phyloP scores from a whole-genome alignment of 2,888 invertebrate species.

The Mellilla xanthometata region DNA sequence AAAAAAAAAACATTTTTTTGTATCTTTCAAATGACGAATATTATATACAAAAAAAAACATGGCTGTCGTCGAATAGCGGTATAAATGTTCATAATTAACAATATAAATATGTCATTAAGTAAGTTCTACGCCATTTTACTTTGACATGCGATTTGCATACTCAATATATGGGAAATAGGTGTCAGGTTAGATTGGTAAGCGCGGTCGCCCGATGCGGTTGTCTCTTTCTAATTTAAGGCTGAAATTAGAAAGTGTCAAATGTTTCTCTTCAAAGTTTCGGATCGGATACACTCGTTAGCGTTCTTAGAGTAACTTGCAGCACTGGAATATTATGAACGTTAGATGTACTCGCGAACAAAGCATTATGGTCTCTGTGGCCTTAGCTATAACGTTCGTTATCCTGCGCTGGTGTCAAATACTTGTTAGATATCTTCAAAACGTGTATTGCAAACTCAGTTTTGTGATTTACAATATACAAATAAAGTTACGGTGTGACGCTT shows the following conservation, averaged over 20 bases:
- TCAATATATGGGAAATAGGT: constrained; percentile 13
- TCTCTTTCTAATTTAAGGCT: constrained; percentile 81
- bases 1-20: constrained; percentile 36
- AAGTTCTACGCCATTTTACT: constrained; percentile 31
- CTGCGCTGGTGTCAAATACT: constrained; percentile 33
- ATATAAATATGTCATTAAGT: constrained; percentile 35
- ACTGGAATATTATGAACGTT: no score
- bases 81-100: constrained; percentile 46
- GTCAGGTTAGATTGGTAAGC: constrained; percentile 31
- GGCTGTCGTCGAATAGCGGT: constrained; percentile 56
- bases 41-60: constrained; percentile 48
- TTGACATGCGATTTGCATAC: constrained; percentile 28
- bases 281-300: constrained; percentile 36
- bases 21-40: constrained; percentile 39
- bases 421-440: constrained; percentile 17
- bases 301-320: no score
- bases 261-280: constrained; percentile 26
- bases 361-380: constrained; percentile 69
- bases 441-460: constrained; percentile 47
- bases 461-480: constrained; percentile 58
- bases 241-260: constrained; percentile 78
- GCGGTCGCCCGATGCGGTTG: constrained; percentile 65
- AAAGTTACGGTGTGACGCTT: constrained; percentile 41
- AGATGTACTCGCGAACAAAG: constrained; percentile 76
- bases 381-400: constrained; percentile 66